Percentiles rank a stretch among this genome's conserved stretches.
Evolutionary conservation across 2,888 invertebrate genomes (phyloP).

Genomic region (Calameuta idolon): DNA sequence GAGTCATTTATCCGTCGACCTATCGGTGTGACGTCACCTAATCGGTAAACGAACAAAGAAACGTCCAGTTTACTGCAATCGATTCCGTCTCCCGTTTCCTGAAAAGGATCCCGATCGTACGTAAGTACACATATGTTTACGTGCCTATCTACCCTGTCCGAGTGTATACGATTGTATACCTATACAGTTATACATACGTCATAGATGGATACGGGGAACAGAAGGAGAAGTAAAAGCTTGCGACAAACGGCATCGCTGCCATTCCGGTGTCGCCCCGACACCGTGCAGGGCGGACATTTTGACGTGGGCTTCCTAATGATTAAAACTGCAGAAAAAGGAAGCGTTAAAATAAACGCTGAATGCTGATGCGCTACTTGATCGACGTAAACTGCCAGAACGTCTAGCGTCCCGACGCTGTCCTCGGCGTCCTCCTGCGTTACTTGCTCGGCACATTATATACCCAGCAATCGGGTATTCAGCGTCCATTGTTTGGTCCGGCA

Average conservation of each 20-base stretch:
- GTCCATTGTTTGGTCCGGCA: background rate
- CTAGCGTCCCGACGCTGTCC: background rate
- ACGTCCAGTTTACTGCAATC: background rate
- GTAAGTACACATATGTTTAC: background rate
- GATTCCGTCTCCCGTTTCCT: background rate
- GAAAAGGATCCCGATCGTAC: background rate
- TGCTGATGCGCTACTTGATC: slow-evolving; percentile 6
- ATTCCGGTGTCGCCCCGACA: background rate
- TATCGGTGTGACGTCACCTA: background rate
- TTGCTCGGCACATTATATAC: background rate
- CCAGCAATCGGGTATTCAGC: slow-evolving; percentile 3
- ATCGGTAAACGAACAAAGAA: background rate
- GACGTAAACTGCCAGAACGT: slow-evolving; percentile 16
- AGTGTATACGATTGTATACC: no score
- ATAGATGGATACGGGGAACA: background rate
- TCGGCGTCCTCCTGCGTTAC: background rate
- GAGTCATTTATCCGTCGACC: no score
- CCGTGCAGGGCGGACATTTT: slow-evolving; percentile 5
- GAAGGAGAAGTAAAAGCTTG: background rate
- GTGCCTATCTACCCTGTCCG: background rate
- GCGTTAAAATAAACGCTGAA: slow-evolving; percentile 4
- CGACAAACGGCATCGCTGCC: background rate
- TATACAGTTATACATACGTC: background rate
- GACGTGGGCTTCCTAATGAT: slow-evolving; percentile 10
- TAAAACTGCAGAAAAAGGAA: slow-evolving; percentile 11